Conservation (phyloP, 2,797 vertebrate genomes). For the Botia almorhae region DNA sequence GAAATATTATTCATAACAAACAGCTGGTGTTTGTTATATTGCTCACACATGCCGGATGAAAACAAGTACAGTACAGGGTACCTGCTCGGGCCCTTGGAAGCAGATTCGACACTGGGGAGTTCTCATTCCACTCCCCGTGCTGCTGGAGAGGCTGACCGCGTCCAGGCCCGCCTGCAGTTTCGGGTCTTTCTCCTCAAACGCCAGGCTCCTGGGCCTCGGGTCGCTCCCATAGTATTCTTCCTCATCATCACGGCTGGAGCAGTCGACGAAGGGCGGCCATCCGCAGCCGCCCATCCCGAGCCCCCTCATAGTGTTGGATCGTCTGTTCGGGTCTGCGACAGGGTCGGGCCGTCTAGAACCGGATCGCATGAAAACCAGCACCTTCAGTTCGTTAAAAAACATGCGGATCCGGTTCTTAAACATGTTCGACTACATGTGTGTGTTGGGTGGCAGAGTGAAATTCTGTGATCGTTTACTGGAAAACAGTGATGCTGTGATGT, state of each 20-base stretch:
- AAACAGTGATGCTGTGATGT: constrained; percentile 12
- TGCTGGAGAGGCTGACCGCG: constrained; percentile 88
- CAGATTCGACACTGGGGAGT: constrained; percentile 93
- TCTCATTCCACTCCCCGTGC: constrained; percentile 85
- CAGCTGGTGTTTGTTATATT: background rate
- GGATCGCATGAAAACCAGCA: constrained; percentile 93
- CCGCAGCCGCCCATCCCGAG: constrained; percentile 88
- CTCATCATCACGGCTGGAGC: constrained; percentile 87
- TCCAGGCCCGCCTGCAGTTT: constrained; percentile 84
- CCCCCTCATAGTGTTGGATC: constrained; percentile 74
- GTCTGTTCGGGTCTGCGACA: constrained; percentile 79
- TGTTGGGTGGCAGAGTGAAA: constrained; percentile 39
- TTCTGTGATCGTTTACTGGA: constrained; percentile 35
- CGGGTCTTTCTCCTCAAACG: constrained; percentile 85
- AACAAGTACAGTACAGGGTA: constrained; percentile 54
- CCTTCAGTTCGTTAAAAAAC: constrained; percentile 97
- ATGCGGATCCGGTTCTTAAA: constrained; percentile 97
- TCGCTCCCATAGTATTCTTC: constrained; percentile 92
- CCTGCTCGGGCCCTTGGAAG: constrained; percentile 94
- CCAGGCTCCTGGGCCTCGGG: constrained; percentile 84
- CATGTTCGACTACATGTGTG: constrained; percentile 83
- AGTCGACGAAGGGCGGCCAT: constrained; percentile 90
- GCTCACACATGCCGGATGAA: constrained; percentile 42
- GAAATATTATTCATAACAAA: too few relatives aligned
- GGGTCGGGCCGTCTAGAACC: constrained; percentile 85